Percentiles rank a stretch among this genome's conserved stretches.
These are phyloP conservation scores for Gryllus bimaculatus DNA, from an alignment of 1,140 invertebrate species.

Conservation along the genomic window DNA sequence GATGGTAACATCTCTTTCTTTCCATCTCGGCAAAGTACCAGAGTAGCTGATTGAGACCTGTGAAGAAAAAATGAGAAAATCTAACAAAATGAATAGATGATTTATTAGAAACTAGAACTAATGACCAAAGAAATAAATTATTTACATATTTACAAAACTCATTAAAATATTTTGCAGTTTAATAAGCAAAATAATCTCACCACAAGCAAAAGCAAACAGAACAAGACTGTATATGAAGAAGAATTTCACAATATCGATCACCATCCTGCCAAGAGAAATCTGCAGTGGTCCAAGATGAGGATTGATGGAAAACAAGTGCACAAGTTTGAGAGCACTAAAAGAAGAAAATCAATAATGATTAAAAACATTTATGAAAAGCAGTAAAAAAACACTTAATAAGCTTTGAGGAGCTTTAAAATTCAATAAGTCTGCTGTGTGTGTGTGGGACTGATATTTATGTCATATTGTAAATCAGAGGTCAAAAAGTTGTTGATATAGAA, in stretches of 20 bases:
- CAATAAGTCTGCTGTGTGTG: too few species aligned
- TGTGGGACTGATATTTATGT: too few species aligned
- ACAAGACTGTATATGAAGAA: constrained; percentile 78
- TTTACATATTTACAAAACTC: neutral
- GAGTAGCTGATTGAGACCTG: constrained; percentile 70
- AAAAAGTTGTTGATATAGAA: too few species aligned
- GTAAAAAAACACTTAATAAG: too few species aligned
- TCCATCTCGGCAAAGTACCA: constrained; percentile 85
- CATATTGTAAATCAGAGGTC: too few species aligned
- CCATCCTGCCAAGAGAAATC: constrained; percentile 74
- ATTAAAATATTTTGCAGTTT: neutral
- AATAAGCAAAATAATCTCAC: constrained; percentile 32
- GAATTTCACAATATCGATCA: constrained; percentile 81
- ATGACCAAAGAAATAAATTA: neutral
- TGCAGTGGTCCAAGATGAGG: constrained; percentile 80
- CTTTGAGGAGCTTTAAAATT: too few species aligned
- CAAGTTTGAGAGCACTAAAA: constrained; percentile 70
- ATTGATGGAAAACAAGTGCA: constrained; percentile 86
- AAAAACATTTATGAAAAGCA: too few species aligned
- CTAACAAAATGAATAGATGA: neutral
- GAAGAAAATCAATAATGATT: constrained; percentile 21
- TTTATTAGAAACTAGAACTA: neutral
- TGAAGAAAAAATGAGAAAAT: constrained; percentile 23
- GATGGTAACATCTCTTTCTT: constrained; percentile 59
- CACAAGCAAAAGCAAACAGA: constrained; percentile 74